Percentiles rank a stretch among this genome's conserved stretches.
Evolutionary conservation across 2,888 invertebrate species (phyloP).

Genomic region (Nemoura dubitans): DNA sequence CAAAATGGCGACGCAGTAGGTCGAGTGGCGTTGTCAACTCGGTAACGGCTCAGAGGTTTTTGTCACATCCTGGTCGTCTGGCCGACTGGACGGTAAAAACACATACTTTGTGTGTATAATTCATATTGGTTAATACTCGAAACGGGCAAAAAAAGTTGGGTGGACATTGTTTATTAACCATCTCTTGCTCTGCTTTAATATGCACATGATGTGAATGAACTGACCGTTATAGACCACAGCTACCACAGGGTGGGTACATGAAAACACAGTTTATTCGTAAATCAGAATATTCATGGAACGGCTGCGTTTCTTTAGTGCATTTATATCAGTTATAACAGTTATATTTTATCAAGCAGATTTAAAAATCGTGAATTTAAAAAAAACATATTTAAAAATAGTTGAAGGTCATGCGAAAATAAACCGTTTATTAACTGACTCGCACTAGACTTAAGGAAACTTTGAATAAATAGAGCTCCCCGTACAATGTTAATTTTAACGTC

Average conservation of each 20-base stretch:
- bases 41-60: not conserved
- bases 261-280: not conserved
- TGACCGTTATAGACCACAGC: not conserved
- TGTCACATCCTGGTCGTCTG: not conserved
- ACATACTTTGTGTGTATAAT: constrained; percentile 16
- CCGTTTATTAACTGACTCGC: too few relatives aligned
- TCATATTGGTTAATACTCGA: constrained; percentile 18
- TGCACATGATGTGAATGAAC: constrained; percentile 15
- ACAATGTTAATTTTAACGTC: not conserved
- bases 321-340: not conserved
- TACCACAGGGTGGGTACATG: not conserved
- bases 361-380: too few relatives aligned
- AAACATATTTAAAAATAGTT: not conserved
- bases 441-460: not conserved
- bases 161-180: constrained; percentile 29
- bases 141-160: constrained; percentile 10
- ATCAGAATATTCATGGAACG: not conserved
- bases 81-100: not conserved
- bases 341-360: too few relatives aligned
- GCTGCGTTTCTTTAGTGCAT: not conserved
- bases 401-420: not conserved
- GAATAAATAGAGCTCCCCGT: not conserved
- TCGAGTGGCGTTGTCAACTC: constrained; percentile 15
- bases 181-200: not conserved
- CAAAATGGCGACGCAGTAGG: not conserved